Base-by-base conservation (phyloP, 2,113 vertebrate genomes). In the Setophaga petechia region DNA sequence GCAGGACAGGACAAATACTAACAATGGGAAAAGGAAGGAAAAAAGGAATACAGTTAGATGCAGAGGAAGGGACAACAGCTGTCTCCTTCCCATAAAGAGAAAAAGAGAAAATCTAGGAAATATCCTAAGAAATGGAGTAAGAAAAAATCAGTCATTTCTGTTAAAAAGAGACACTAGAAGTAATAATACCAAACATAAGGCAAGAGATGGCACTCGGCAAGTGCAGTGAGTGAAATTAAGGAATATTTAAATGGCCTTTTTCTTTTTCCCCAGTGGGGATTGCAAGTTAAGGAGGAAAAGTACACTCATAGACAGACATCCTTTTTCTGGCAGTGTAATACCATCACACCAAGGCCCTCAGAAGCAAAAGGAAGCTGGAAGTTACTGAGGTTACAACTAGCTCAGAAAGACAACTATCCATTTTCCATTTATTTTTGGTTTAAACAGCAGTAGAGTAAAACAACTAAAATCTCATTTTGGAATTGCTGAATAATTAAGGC, bases 11-110 rank as follows among this genome's bases (percentile, higher is more conserved):
- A 90, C 69, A 89, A 91, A 83, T 49, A 94, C 24, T 86, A 76
- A 92, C 87, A 86, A 73, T 21, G n/a, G 57, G 66, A 81, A 94
- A 92, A 91, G 80, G 75, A 90, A 96, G 89, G 78, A 65, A 89
- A 80, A 75, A 62, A 79, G 54, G 44, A 90, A 39, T 15, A 61
- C 4, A 58, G 78, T 67, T 81, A 89, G 71, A 67, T 13, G 15
- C 62, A 90, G 28, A 85, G 41, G 35, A 83, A 91, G 35, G 35
- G 13, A 77, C 25, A 80, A 54, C 15, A 67, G 65, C 49, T 44
- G 54, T 51, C 43, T 54, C 78, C 65, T 25, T 68, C 72, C 81
- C 78, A 65, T 35, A 27, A 85, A 74, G n/a, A 62, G 46, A 84
- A 82, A 39, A 83, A 84, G 18, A 78, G 19, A 94, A 84, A 69